A percentile compares a stretch with the other conserved stretches of the same genome.
These are phyloP conservation scores for Eilema sororculum DNA, from an alignment of 2,888 invertebrate genomes.

Conservation along the genomic window DNA sequence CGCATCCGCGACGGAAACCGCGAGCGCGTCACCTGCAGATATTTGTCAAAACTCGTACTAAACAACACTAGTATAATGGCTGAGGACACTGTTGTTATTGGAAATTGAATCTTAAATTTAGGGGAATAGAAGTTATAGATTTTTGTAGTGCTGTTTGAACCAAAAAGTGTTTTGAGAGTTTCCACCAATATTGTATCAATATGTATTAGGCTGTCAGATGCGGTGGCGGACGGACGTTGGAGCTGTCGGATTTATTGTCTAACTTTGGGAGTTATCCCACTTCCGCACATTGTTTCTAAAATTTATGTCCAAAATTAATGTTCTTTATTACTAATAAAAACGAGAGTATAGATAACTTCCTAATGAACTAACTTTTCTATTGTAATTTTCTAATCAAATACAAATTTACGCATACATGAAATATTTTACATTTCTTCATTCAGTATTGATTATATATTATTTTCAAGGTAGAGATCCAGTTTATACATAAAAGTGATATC, in stretches of 20 bases:
- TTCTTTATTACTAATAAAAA: conserved; percentile 26
- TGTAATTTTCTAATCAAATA: no score
- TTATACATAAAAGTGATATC: no score
- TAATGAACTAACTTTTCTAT: conserved; percentile 13
- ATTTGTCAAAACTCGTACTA: conserved; percentile 83
- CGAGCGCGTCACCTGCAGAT: conserved; percentile 83
- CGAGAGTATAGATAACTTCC: conserved; percentile 21
- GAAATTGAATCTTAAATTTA: conserved; percentile 54
- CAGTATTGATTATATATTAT: no score
- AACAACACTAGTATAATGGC: conserved; percentile 57
- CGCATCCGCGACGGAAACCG: conserved; percentile 78
- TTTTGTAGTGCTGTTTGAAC: conserved; percentile 18
- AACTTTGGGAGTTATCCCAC: conserved; percentile 72
- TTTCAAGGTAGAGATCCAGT: no score
- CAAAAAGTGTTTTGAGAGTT: conserved; percentile 48
- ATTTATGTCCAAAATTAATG: conserved; percentile 42
- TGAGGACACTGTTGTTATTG: conserved; percentile 28
- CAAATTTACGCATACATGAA: no score
- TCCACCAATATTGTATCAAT: conserved; percentile 76
- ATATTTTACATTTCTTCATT: no score
- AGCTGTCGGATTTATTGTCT: conserved; percentile 74
- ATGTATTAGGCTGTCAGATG: conserved; percentile 77
- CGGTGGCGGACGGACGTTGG: conserved; percentile 67
- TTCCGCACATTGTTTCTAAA: conserved; percentile 53
- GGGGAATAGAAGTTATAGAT: background rate